Evolutionary conservation across 2,113 vertebrate genomes (phyloP).

Genomic region (human): DNA sequence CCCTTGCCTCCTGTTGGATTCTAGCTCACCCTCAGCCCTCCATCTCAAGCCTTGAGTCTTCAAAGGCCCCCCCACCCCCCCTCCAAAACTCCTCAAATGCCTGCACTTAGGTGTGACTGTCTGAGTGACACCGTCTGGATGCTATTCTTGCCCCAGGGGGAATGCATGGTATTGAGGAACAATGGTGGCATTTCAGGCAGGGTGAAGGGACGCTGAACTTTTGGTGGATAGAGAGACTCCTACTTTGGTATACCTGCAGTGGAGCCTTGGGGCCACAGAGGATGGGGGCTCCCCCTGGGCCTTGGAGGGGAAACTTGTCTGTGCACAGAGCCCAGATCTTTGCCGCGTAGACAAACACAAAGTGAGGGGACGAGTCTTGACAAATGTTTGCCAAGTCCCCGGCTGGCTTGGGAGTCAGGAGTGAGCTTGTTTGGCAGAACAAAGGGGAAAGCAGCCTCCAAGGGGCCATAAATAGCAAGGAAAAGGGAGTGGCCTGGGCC

Average conservation of each 20-base stretch:
- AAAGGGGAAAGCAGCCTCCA: slow-evolving; percentile 70
- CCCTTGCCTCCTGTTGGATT: neutral
- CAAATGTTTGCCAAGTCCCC: slow-evolving; percentile 80
- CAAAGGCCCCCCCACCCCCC: too few species aligned
- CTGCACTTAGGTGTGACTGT: neutral
- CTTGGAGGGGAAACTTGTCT: slow-evolving; percentile 63
- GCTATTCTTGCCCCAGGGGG: neutral
- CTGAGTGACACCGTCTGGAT: neutral
- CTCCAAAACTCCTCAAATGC: neutral
- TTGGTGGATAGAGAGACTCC: neutral
- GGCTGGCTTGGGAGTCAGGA: slow-evolving; percentile 60
- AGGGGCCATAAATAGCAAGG: slow-evolving; percentile 22
- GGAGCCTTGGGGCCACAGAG: neutral
- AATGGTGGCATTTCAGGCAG: neutral
- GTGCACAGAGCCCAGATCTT: slow-evolving; percentile 73
- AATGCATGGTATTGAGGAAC: neutral
- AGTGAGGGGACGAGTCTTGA: slow-evolving; percentile 66
- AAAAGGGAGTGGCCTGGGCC: neutral
- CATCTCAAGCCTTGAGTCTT: neutral
- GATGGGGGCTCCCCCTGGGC: neutral
- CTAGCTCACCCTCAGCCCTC: neutral
- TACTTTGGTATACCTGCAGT: neutral
- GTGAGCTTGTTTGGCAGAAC: slow-evolving; percentile 78
- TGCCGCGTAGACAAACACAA: slow-evolving; percentile 59
- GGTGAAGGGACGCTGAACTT: neutral